Conservation (phyloP, 2,113 vertebrate genomes). For the Peromyscus leucopus region DNA sequence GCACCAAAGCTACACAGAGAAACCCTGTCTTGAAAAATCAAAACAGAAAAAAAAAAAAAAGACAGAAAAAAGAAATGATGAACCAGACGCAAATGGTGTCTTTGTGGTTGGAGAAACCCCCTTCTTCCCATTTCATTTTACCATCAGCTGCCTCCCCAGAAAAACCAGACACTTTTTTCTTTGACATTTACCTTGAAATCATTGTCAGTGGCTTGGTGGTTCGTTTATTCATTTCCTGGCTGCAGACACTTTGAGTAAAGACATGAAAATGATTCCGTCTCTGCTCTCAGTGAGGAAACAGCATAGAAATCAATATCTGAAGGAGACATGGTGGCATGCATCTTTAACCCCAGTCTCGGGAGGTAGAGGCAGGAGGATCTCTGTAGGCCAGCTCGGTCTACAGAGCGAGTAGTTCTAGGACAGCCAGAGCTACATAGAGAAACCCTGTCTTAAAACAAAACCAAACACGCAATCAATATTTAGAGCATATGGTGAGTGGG, state of each 20-base stretch:
- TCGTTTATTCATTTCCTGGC: neutral
- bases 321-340: neutral
- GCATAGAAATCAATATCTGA: neutral
- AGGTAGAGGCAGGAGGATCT: neutral
- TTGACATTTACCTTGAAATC: neutral
- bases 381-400: neutral
- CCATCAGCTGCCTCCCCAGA: neutral
- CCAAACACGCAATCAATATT: neutral
- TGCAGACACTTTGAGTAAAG: neutral
- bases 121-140: neutral
- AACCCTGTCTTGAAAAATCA: too few species aligned
- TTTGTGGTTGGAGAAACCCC: neutral
- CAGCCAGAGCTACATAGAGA: neutral
- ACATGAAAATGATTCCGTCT: neutral
- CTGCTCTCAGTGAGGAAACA: neutral
- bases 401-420: neutral
- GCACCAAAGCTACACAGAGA: too few species aligned
- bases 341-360: neutral
- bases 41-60: too few species aligned
- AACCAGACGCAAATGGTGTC: neutral
- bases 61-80: conserved; percentile 11
- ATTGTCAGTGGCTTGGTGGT: neutral
- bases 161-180: neutral
- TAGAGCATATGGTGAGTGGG: neutral
- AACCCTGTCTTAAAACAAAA: neutral